Conservation (phyloP, 1,140 invertebrate genomes). For the Drosophila bifasciata region DNA sequence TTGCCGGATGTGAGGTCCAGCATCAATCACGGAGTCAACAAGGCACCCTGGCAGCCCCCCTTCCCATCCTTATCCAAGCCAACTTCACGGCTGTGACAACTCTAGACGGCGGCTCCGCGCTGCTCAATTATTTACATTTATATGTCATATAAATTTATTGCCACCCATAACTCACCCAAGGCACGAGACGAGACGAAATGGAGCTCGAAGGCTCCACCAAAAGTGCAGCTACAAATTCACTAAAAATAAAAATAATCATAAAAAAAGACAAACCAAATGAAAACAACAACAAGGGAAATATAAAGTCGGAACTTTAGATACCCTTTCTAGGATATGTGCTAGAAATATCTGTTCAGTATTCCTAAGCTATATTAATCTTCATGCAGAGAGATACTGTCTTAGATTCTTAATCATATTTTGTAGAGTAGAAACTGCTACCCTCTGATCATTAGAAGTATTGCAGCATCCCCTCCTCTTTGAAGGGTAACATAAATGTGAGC, state of each 20-base stretch:
- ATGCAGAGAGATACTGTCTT: no score
- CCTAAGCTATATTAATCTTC: no score
- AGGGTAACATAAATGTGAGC: slow-evolving; percentile 25
- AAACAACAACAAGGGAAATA: slow-evolving; percentile 10
- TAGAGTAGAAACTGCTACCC: neutral
- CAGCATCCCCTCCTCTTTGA: no score
- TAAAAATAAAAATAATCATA: slow-evolving; percentile 59
- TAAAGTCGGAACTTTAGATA: neutral
- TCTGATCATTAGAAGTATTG: neutral
- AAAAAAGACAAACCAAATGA: slow-evolving; percentile 29
- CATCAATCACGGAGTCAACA: slow-evolving; percentile 63
- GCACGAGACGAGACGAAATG: slow-evolving; percentile 30
- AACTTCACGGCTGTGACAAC: slow-evolving; percentile 52
- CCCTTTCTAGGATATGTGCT: neutral
- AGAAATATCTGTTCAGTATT: no score
- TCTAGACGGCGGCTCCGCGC: slow-evolving; percentile 50
- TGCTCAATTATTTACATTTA: slow-evolving; percentile 83
- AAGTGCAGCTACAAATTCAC: slow-evolving; percentile 77
- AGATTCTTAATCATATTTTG: no score
- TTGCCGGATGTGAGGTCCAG: slow-evolving; percentile 1
- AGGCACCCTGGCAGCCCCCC: slow-evolving; percentile 28
- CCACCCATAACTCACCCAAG: slow-evolving; percentile 65
- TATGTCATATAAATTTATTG: slow-evolving; percentile 82
- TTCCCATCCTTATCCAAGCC: slow-evolving; percentile 15
- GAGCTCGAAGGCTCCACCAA: slow-evolving; percentile 47